These are phyloP conservation scores for Rattus norvegicus DNA, from an alignment of 2,113 vertebrate genomes.

Conservation along the genomic window DNA sequence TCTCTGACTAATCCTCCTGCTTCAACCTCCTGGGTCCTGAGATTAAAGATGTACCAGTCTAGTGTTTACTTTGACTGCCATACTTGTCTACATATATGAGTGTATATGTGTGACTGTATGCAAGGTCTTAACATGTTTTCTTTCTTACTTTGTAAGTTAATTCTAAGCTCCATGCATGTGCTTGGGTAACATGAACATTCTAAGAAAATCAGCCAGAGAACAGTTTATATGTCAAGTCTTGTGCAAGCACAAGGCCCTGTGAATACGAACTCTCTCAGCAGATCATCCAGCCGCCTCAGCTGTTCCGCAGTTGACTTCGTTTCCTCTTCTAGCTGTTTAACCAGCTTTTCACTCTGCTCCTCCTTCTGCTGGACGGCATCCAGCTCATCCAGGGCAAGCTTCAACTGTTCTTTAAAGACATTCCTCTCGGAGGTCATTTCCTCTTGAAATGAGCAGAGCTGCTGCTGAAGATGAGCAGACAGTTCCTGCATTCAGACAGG, in stretches of 20 bases:
- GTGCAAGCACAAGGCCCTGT: background rate
- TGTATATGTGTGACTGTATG: background rate
- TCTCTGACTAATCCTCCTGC: background rate
- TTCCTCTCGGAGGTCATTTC: constrained; percentile 85
- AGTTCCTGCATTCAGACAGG: constrained; percentile 84
- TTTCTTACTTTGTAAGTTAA: constrained; percentile 11
- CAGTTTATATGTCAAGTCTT: background rate
- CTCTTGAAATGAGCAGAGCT: constrained; percentile 87
- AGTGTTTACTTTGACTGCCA: background rate
- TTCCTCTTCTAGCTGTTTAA: constrained; percentile 81
- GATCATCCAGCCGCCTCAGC: constrained; percentile 77
- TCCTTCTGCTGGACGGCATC: constrained; percentile 90
- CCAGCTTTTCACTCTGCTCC: constrained; percentile 81
- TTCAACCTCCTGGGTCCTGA: background rate
- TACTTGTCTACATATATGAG: background rate
- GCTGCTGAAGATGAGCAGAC: constrained; percentile 85
- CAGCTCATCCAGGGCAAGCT: constrained; percentile 91
- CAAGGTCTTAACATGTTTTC: background rate
- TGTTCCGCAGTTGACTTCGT: constrained; percentile 76
- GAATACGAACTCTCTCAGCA: constrained; percentile 89
- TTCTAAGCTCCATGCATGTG: background rate
- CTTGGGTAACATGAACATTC: background rate
- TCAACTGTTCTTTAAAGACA: constrained; percentile 90
- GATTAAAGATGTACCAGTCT: background rate
- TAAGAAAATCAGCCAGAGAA: background rate